These are phyloP conservation scores for Cotesia glomerata DNA, from an alignment of 1,140 invertebrate species.

Conservation along the genomic window DNA sequence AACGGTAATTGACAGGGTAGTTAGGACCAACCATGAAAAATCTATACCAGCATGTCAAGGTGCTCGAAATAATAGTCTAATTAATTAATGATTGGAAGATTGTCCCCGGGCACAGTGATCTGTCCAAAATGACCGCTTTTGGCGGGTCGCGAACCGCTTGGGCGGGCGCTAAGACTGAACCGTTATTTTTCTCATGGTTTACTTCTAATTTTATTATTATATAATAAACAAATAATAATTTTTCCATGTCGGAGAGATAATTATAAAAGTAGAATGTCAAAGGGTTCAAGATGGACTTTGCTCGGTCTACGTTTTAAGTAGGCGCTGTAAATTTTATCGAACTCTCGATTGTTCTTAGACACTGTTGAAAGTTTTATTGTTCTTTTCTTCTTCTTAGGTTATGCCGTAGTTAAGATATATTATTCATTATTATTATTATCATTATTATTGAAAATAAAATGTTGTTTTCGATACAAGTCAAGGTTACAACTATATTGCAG, in stretches of 20 bases:
- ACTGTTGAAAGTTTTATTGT: too few species aligned
- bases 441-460: background rate
- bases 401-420: background rate
- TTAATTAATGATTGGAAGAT: conserved; percentile 33
- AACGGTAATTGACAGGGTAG: conserved; percentile 51
- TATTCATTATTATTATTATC: background rate
- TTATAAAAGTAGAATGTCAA: too few species aligned
- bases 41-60: background rate
- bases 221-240: background rate
- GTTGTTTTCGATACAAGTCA: conserved; percentile 29
- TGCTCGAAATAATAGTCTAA: conserved; percentile 47
- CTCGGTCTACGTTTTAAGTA: conserved; percentile 46
- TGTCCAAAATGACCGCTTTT: conserved; percentile 60
- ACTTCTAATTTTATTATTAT: background rate
- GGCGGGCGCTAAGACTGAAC: conserved; percentile 40
- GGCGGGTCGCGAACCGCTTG: conserved; percentile 47
- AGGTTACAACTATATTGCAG: conserved; percentile 60
- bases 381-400: too few species aligned
- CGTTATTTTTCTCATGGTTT: background rate
- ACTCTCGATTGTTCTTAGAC: conserved; percentile 15
- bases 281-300: conserved; percentile 36
- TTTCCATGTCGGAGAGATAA: too few species aligned
- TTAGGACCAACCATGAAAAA: background rate
- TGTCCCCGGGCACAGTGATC: conserved; percentile 52
- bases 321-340: conserved; percentile 39